These are phyloP conservation scores for Sphaeramia orbicularis DNA, from an alignment of 2,797 vertebrate species.

Conservation along the genomic window DNA sequence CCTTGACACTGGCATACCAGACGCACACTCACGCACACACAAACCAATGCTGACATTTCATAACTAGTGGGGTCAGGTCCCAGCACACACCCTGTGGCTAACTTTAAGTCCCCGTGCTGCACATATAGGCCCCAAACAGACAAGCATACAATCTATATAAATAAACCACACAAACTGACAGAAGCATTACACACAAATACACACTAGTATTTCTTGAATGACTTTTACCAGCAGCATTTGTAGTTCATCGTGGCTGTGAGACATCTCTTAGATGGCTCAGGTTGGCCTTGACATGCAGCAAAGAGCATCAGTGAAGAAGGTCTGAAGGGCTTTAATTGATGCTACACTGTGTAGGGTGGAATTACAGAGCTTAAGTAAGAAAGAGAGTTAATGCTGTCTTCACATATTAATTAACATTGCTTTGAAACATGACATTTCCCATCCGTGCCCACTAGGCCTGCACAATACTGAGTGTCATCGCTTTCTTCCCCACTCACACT, in stretches of 20 bases:
- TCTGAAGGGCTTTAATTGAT: constrained; percentile 75
- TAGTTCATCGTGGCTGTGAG: constrained; percentile 1
- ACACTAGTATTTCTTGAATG: constrained; percentile 49
- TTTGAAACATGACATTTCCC: constrained; percentile 75
- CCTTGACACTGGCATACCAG: constrained; percentile 85
- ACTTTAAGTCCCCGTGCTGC: constrained; percentile 37
- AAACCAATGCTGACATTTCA: constrained; percentile 48
- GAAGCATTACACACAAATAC: not conserved
- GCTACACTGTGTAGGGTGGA: constrained; percentile 61
- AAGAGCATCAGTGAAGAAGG: constrained; percentile 39
- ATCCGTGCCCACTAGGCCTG: constrained; percentile 34
- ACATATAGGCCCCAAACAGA: constrained; percentile 33
- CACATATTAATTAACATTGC: constrained; percentile 72
- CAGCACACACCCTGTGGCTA: constrained; percentile 72
- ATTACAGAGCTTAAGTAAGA: constrained; percentile 72
- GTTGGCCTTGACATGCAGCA: constrained; percentile 38
- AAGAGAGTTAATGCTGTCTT: constrained; percentile 66
- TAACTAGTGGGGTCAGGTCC: constrained; percentile 68
- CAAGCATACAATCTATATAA: constrained; percentile 25
- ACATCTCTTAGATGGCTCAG: constrained; percentile 25
- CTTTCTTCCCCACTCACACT: constrained; percentile 29
- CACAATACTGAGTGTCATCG: constrained; percentile 45
- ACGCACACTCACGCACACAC: constrained; percentile 7
- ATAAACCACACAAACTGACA: constrained; percentile 11
- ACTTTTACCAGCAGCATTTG: constrained; percentile 24